Base-by-base conservation (phyloP, 2,888 invertebrate species). In the Synergus itoensis region DNA sequence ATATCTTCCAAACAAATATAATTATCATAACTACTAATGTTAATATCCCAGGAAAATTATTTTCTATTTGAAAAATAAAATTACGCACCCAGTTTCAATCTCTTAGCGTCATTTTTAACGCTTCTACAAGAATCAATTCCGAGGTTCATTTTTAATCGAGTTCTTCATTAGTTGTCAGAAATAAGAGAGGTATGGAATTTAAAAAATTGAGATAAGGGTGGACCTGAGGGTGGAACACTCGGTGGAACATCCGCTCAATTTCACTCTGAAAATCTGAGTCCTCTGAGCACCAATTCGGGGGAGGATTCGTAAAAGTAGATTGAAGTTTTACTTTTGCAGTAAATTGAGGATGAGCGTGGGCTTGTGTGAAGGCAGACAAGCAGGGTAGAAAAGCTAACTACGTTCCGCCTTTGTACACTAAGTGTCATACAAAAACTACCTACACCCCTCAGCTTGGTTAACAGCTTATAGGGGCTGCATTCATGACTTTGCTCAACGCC, bases 381-480 rank as follows among this genome's bases (percentile, higher is more conserved):
- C 28, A 48, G 73, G 36, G 45, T 45, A 79, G 83, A 83, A 79
- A 80, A 88, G 88, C 85, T 87, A 89, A 88, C 88, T 87, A 88
- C 81, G 79, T 79, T 81, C 79, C 80, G 82, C 82, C 89, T 89
- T 89, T 89, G 88, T 89, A 79, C 80, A 64, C 77, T 85, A 87
- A 89, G 89, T 88, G 85, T 81, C 86, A 84, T 86, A 88, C 84
- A 89, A 87, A 88, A 88, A 85, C 83, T 81, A 83, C 82, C 81
- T 81, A 82, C 82, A 84, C 82, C 85, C 84, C 84, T 82, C 84
- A 77, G 84, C 84, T 83, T 73, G 83, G 83, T 86, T 88, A 88
- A 89, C 88, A 89, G 89, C 85, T 89, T 86, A 84, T 81, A 83
- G 86, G 88, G 88, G 85, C 84, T 83, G 88, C 86, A 89, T 89